Evolutionary conservation across 2,113 vertebrate genomes (phyloP), one percentile per base, ranked within the genome.

Genomic region (Microcebus griseorufus): DNA sequence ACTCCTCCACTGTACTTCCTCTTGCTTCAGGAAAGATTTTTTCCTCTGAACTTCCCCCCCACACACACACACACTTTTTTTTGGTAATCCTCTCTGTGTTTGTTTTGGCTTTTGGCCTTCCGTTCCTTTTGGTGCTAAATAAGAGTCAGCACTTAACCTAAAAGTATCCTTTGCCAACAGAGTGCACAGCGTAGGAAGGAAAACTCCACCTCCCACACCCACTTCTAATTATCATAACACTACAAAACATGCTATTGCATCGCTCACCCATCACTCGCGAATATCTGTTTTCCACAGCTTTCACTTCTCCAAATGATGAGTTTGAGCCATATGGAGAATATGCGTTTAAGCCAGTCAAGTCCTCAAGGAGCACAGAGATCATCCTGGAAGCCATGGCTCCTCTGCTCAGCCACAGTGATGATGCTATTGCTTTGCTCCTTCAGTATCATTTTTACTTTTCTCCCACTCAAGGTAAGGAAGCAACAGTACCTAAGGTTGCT

Each of bases 181-280:
- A 78, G 85, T 79, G 83, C 34, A 70, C 78, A 78, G 85, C 70
- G 83, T 94, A 82, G 88, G 80, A 93, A 97, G 94, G 93, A 95
- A 97, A 97, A 93, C 97, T 90, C 98, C 97, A 12, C 98, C 98
- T 90, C 34, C 64, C 80, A 97, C 96, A 96, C 98, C 97, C 97
- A 98, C 97, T 60, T 1, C 87, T 95, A 53, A 97, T 96, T 95
- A 95, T 14, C 86, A 97, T 96, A 95, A 9, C 23, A 90, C 83
- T 96, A 98, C 96, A 98, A 97, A 97, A 96, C 90, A 96, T 91
- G 79, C 88, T 83, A 14, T n/a, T 48, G 86, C 95, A 88, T 76
- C 79, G 22, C 60, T 89, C 79, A 69, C n/a, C 55, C 62, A 88
- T 82, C 97, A 97, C 60, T 97, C 78, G 53, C 62, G 93, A 75